Evolutionary conservation across 2,113 vertebrate genomes (phyloP).

Genomic region (mouse (Mus musculus)): GRCm39 chr16:22351501-22352000

Average conservation of each 20-base stretch:
- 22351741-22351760: background rate
- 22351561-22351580: constrained; percentile 26
- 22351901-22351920: constrained; percentile 2
- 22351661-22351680: background rate
- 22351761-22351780: background rate
- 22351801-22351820: background rate
- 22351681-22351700: background rate
- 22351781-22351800: background rate
- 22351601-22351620: constrained; percentile 6
- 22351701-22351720: background rate
- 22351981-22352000: background rate
- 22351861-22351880: background rate
- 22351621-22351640: constrained; percentile 19
- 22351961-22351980: constrained; percentile 14
- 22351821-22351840: constrained; percentile 18
- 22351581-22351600: background rate
- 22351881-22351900: background rate
- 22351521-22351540: background rate
- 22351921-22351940: background rate
- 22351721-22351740: background rate
- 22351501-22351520: background rate
- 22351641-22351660: background rate
- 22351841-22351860: background rate
- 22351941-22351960: constrained; percentile 48
- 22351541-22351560: constrained; percentile 15